Percentiles rank a stretch among this genome's conserved stretches.
Conservation (phyloP, 2,888 invertebrate species). For the Cenopis cana region DNA sequence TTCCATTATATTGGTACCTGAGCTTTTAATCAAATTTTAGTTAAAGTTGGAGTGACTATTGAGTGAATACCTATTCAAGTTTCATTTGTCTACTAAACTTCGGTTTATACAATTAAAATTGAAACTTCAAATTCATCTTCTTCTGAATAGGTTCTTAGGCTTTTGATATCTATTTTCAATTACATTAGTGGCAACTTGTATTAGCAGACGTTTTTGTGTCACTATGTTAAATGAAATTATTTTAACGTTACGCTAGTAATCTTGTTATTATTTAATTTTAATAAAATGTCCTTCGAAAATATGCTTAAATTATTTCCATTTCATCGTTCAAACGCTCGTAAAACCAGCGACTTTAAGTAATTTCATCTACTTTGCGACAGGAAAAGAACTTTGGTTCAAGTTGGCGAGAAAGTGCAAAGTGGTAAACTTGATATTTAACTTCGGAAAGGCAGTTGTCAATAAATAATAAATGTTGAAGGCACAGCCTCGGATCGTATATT, state of each 20-base stretch:
- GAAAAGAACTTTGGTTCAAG: constrained; percentile 3
- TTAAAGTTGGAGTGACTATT: background rate
- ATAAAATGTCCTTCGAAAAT: no score
- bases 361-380: background rate
- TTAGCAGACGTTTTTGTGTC: no score
- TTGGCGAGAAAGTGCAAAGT: constrained; percentile 6
- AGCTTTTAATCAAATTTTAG: background rate
- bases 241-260: no score
- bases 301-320: background rate
- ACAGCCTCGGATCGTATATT: no score
- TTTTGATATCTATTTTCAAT: background rate
- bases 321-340: background rate
- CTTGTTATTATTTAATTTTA: no score
- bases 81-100: background rate
- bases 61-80: no score
- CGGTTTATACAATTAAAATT: background rate
- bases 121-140: background rate
- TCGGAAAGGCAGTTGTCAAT: background rate
- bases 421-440: constrained; percentile 17
- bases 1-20: background rate
- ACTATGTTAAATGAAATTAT: no score
- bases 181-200: no score
- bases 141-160: background rate
- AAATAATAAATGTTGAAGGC: background rate
- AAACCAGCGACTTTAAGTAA: constrained; percentile 21